phyloP scores from a whole-genome alignment of 2,888 invertebrate species.

The Aphodius granarius region DNA sequence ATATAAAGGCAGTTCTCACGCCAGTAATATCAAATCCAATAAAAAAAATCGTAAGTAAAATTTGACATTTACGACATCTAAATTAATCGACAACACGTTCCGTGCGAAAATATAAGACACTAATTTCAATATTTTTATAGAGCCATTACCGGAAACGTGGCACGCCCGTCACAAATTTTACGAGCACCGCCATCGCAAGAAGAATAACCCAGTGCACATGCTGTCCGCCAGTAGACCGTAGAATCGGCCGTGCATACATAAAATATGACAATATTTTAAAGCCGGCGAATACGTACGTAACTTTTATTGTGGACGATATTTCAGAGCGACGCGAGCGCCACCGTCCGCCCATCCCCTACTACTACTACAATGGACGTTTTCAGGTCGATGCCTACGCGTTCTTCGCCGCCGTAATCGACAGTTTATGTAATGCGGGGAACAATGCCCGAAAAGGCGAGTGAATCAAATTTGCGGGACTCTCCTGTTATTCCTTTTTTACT shows the following conservation, averaged over 20 bases:
- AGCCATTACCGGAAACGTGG: neutral
- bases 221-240: neutral
- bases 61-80: neutral
- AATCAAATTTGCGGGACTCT: neutral
- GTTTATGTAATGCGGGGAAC: constrained; percentile 6
- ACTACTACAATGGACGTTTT: constrained; percentile 9
- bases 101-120: neutral
- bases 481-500: neutral
- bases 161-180: constrained; percentile 5
- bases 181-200: neutral
- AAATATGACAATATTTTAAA: constrained; percentile 15
- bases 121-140: constrained; percentile 2
- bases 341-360: neutral
- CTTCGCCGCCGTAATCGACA: constrained; percentile 11
- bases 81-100: neutral
- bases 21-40: no score
- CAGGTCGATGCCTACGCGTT: constrained; percentile 3
- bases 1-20: no score
- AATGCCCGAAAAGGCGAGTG: neutral
- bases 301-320: constrained; percentile 12
- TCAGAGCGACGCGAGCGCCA: constrained; percentile 4
- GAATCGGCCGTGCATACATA: constrained; percentile 11
- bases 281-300: neutral
- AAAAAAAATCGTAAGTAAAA: no score
- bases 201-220: constrained; percentile 4